Evolutionary conservation across 2,888 invertebrate genomes (phyloP).

Genomic region (Ormyrus nitidulus): DNA sequence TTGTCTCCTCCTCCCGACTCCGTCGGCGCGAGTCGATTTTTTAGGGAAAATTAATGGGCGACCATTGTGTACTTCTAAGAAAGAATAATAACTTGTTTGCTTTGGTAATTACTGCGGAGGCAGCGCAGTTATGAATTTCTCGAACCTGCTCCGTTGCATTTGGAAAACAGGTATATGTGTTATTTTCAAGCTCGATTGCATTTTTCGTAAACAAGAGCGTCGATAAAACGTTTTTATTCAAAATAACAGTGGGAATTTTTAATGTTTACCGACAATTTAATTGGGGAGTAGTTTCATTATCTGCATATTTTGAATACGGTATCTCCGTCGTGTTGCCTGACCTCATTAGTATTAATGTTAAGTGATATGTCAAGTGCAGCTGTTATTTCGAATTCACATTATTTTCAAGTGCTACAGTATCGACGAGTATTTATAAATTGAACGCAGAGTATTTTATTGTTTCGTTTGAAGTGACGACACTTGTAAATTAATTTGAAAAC

Average conservation of each 20-base stretch:
- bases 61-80: not conserved
- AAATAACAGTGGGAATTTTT: not conserved
- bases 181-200: too few species aligned
- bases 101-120: slow-evolving; percentile 26
- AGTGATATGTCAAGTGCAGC: not conserved
- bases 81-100: slow-evolving; percentile 30
- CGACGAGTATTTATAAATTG: too few species aligned
- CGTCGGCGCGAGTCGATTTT: slow-evolving; percentile 10
- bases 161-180: too few species aligned
- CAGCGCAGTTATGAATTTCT: not conserved
- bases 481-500: too few species aligned
- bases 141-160: not conserved
- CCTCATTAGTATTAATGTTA: not conserved
- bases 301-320: not conserved
- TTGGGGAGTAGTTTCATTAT: too few species aligned
- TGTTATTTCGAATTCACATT: slow-evolving; percentile 1
- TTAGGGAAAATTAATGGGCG: slow-evolving; percentile 27
- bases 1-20: not conserved
- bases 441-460: too few species aligned
- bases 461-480: too few species aligned
- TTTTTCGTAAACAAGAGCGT: not conserved
- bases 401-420: not conserved
- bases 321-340: not conserved
- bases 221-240: not conserved
- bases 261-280: not conserved